phyloP scores from a whole-genome alignment of 2,888 invertebrate species.

The Gnatocerus cornutus region DNA sequence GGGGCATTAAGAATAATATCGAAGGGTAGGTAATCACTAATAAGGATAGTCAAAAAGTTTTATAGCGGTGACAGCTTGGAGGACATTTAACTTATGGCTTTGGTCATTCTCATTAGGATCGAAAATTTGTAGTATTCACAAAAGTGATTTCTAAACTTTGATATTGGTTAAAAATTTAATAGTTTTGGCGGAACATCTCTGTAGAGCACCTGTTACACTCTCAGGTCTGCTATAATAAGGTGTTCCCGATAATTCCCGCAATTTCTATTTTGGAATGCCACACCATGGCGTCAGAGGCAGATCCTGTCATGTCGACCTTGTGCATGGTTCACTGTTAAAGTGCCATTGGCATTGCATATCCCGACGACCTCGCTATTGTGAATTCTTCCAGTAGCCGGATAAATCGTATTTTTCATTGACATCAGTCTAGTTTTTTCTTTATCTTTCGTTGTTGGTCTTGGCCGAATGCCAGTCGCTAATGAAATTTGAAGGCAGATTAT shows the following conservation, averaged over 20 bases:
- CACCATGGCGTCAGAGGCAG: not conserved
- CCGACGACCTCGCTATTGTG: conserved; percentile 32
- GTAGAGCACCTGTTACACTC: too few species aligned
- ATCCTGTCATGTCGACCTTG: conserved; percentile 29
- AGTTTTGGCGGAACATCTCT: too few species aligned
- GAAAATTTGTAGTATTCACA: too few species aligned
- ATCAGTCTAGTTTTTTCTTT: conserved; percentile 20
- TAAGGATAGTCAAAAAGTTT: too few species aligned
- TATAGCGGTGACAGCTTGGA: too few species aligned
- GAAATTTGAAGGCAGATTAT: conserved; percentile 33
- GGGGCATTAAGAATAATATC: too few species aligned
- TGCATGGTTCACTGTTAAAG: conserved; percentile 1
- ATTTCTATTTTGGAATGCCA: conserved; percentile 4
- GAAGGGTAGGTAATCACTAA: too few species aligned
- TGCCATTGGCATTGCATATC: conserved; percentile 38
- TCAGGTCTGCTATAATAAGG: too few species aligned
- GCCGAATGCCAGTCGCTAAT: conserved; percentile 36
- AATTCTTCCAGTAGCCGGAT: conserved; percentile 16
- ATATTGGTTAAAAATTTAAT: too few species aligned
- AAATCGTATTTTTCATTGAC: conserved; percentile 21
- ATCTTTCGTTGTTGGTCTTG: conserved; percentile 24
- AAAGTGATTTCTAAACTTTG: too few species aligned
- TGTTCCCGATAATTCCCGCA: not conserved
- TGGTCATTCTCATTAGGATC: too few species aligned
- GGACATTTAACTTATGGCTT: too few species aligned